A percentile compares a stretch with the other conserved stretches of the same genome.
These are phyloP conservation scores for Prietella phreatophila DNA, from an alignment of 2,113 vertebrate genomes.

Conservation along the genomic window DNA sequence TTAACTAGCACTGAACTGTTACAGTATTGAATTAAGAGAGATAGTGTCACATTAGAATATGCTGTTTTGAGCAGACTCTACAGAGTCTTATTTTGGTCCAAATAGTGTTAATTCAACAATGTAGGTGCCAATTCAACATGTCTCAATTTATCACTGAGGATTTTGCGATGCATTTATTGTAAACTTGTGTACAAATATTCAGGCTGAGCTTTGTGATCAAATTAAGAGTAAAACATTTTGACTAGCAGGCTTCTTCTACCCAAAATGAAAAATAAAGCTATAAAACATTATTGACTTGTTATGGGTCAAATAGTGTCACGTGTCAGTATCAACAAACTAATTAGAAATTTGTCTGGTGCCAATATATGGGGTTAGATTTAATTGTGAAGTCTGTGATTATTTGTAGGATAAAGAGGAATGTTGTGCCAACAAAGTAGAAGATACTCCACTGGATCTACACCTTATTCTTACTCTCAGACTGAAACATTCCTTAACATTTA, in stretches of 20 bases:
- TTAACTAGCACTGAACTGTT: not conserved
- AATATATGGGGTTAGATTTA: not conserved
- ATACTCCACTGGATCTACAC: not conserved
- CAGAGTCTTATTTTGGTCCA: not conserved
- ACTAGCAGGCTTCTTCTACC: not conserved
- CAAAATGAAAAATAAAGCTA: constrained; percentile 7
- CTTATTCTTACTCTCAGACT: not conserved
- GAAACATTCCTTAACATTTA: not conserved
- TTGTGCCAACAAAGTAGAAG: not conserved
- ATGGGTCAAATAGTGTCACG: not conserved
- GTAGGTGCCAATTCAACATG: not conserved
- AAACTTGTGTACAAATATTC: not conserved
- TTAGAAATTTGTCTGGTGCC: not conserved
- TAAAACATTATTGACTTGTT: not conserved
- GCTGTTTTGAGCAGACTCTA: not conserved
- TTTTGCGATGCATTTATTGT: not conserved
- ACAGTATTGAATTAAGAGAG: not conserved
- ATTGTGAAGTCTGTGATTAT: not conserved
- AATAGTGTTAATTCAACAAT: not conserved
- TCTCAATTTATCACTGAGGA: not conserved
- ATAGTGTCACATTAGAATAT: not conserved
- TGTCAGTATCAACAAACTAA: not conserved
- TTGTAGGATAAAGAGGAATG: not conserved
- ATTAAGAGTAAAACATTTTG: not conserved
- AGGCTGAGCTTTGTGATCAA: not conserved